Conservation (phyloP, 2,797 vertebrate genomes). For the Sebastes flavidus region DNA sequence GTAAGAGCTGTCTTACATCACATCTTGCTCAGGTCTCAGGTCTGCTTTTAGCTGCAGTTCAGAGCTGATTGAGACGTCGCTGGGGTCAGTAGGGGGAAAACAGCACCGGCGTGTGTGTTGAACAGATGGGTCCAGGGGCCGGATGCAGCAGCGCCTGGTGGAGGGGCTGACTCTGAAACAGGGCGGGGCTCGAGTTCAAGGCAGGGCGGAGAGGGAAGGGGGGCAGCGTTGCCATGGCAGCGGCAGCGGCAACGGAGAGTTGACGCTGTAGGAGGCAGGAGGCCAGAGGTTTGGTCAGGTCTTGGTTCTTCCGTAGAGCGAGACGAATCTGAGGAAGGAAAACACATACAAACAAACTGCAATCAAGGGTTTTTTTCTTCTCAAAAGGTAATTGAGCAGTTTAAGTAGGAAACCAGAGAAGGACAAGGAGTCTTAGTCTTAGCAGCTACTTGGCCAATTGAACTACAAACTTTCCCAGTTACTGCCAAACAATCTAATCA, state of each 20-base stretch:
- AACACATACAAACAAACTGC: constrained; percentile 21
- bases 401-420: constrained; percentile 2
- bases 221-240: constrained; percentile 85
- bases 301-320: constrained; percentile 88
- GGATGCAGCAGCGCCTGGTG: constrained; percentile 88
- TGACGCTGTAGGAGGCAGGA: constrained; percentile 87
- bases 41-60: constrained; percentile 10
- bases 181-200: constrained; percentile 82
- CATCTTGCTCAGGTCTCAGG: constrained; percentile 21
- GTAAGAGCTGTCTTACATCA: constrained; percentile 12
- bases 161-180: constrained; percentile 89
- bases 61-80: constrained; percentile 7
- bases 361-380: background rate
- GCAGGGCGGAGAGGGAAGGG: constrained; percentile 86
- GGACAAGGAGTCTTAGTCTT: background rate
- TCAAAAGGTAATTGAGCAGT: background rate
- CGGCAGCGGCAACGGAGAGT: constrained; percentile 83
- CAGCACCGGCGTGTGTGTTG: constrained; percentile 88
- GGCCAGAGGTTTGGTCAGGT: constrained; percentile 87
- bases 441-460: background rate
- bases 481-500: constrained; percentile 13
- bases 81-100: constrained; percentile 91
- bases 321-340: constrained; percentile 84
- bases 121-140: constrained; percentile 88
- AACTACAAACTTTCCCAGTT: background rate